Conservation (phyloP, 2,113 vertebrate species). For the Trichomycterus rosablanca region DNA sequence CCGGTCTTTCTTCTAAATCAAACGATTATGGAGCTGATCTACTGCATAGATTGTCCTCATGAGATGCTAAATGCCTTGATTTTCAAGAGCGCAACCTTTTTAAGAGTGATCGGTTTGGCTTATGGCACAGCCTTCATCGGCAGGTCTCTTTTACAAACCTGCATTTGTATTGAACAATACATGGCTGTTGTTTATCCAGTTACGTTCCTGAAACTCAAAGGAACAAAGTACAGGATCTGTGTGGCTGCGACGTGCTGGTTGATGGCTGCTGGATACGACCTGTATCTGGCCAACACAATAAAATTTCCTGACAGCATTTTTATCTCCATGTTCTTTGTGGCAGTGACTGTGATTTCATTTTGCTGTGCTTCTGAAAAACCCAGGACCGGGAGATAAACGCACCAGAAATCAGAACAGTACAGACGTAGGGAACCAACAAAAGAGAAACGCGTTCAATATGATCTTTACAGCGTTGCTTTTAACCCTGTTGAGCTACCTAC, state of each 20-base stretch:
- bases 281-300: fast-evolving
- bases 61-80: not conserved
- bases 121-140: conserved; percentile 8
- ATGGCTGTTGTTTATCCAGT: conserved; percentile 34
- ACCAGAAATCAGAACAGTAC: not conserved
- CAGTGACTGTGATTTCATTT: conserved; percentile 16
- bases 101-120: not conserved
- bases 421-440: conserved; percentile 22
- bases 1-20: conserved; percentile 18
- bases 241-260: not conserved
- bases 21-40: conserved; percentile 6
- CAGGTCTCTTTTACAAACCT: conserved; percentile 25
- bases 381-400: conserved; percentile 15
- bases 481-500: not conserved
- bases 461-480: conserved; percentile 9
- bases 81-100: not conserved
- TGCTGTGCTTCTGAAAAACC: conserved; percentile 27
- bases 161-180: conserved; percentile 34
- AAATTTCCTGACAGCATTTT: not conserved
- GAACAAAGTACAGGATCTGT: conserved; percentile 16
- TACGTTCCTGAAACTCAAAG: conserved; percentile 27
- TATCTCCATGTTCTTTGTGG: not conserved
- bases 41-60: not conserved
- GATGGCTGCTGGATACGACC: not conserved
- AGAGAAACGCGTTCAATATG: conserved; percentile 23